A percentile compares a stretch with the other conserved stretches of the same genome.
These are phyloP conservation scores for Uloborus plumipes DNA, from an alignment of 2,888 invertebrate genomes.

Conservation along the genomic window DNA sequence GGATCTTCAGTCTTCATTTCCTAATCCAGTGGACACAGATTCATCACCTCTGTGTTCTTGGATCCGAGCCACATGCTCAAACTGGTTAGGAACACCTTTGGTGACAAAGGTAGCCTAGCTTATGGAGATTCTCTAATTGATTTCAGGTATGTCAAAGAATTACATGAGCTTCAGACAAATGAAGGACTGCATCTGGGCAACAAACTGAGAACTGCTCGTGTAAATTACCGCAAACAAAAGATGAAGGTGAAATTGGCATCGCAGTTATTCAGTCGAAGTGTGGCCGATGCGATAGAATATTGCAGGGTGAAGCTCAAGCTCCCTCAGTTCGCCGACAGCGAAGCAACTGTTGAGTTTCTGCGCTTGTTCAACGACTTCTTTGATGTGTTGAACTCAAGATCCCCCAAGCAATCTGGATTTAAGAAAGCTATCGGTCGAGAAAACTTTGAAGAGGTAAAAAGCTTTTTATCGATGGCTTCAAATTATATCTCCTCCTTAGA, in stretches of 20 bases:
- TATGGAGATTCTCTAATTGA: slow-evolving; percentile 1
- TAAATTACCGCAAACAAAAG: slow-evolving; percentile 11
- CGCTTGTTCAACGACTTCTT: slow-evolving; percentile 4
- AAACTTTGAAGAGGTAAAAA: neutral
- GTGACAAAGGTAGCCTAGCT: neutral
- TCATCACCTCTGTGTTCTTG: slow-evolving; percentile 6
- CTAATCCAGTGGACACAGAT: neutral
- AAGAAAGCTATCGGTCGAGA: slow-evolving; percentile 5
- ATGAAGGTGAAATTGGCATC: slow-evolving; percentile 36
- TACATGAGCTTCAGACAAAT: slow-evolving; percentile 13
- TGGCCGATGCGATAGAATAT: slow-evolving; percentile 33
- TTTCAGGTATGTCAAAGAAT: neutral
- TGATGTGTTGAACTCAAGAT: slow-evolving; percentile 15
- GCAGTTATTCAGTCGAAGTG: slow-evolving; percentile 16
- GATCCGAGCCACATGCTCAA: slow-evolving; percentile 30
- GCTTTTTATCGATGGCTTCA: too few relatives aligned
- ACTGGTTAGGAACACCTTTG: slow-evolving; percentile 19
- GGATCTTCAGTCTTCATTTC: slow-evolving; percentile 1
- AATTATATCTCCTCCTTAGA: too few relatives aligned
- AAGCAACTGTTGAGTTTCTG: slow-evolving; percentile 3
- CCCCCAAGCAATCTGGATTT: neutral
- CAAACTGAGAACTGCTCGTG: slow-evolving; percentile 11
- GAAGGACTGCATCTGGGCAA: slow-evolving; percentile 25
- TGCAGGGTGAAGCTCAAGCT: slow-evolving; percentile 9
- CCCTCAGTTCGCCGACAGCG: slow-evolving; percentile 1